These are phyloP conservation scores for Herpailurus yagouaroundi DNA, from an alignment of 2,113 vertebrate genomes.

Conservation along the genomic window DNA sequence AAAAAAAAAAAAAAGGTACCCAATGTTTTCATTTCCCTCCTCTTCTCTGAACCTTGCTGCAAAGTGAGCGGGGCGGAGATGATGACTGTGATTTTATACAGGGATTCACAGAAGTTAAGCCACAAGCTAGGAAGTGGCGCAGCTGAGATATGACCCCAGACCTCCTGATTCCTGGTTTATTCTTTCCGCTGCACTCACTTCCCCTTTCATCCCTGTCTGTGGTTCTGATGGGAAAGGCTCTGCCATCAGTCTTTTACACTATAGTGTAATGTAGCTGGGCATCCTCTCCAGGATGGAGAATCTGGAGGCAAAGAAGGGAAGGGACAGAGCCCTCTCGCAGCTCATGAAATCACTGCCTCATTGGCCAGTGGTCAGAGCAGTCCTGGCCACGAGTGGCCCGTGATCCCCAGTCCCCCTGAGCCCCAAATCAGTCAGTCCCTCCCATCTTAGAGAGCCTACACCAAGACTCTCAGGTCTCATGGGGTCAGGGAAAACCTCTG, in stretches of 20 bases:
- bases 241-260: background rate
- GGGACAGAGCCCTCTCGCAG: background rate
- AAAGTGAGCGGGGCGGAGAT: accelerated
- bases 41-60: accelerated
- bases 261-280: background rate
- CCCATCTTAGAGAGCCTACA: background rate
- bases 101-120: background rate
- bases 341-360: background rate
- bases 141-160: background rate
- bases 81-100: accelerated
- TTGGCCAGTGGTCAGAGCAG: background rate
- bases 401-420: background rate
- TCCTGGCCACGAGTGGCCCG: background rate
- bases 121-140: background rate
- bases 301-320: background rate
- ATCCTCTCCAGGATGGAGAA: background rate
- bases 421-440: background rate
- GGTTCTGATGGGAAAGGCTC: background rate
- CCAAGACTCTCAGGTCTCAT: background rate
- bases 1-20: background rate
- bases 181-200: accelerated
- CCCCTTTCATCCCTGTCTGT: background rate
- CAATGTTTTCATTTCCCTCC: background rate
- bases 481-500: too few species aligned
- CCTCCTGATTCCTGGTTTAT: background rate